These are phyloP conservation scores for Ibidorhyncha struthersii DNA, from an alignment of 2,113 vertebrate genomes.

Conservation along the genomic window DNA sequence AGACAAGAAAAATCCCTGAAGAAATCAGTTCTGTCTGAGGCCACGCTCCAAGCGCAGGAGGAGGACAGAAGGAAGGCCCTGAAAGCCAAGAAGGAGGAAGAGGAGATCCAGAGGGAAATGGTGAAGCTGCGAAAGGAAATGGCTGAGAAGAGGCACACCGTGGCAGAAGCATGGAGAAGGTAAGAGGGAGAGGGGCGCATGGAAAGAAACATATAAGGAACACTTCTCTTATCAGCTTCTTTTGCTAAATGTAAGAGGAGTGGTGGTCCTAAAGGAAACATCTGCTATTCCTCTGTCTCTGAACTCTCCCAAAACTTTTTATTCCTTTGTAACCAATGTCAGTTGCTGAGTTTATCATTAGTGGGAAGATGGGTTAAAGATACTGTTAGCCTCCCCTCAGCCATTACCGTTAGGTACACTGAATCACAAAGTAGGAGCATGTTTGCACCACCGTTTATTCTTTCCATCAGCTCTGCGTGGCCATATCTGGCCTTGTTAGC, in stretches of 20 bases:
- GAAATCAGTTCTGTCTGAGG: slow-evolving; percentile 76
- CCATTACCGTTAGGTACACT: not conserved
- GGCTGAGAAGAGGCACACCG: slow-evolving; percentile 75
- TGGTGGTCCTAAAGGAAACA: not conserved
- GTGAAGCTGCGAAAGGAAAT: slow-evolving; percentile 85
- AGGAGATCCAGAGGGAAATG: slow-evolving; percentile 86
- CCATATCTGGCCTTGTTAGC: not conserved
- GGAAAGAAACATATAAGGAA: not conserved
- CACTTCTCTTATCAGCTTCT: not conserved
- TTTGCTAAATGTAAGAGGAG: not conserved
- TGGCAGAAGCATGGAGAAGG: slow-evolving; percentile 77
- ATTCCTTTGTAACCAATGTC: not conserved
- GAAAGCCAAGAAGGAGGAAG: slow-evolving; percentile 80
- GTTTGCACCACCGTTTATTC: not conserved
- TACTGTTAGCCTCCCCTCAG: not conserved
- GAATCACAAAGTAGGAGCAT: not conserved
- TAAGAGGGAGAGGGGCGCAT: slow-evolving; percentile 46
- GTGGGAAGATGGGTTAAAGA: not conserved
- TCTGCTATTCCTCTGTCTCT: not conserved
- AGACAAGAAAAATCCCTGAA: slow-evolving; percentile 74
- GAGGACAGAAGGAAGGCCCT: slow-evolving; percentile 78
- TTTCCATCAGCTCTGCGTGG: not conserved
- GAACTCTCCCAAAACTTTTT: not conserved
- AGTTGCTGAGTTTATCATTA: not conserved
- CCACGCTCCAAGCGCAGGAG: slow-evolving; percentile 73